These are phyloP conservation scores for Steatornis caripensis DNA, from an alignment of 2,113 vertebrate genomes.

Conservation along the genomic window DNA sequence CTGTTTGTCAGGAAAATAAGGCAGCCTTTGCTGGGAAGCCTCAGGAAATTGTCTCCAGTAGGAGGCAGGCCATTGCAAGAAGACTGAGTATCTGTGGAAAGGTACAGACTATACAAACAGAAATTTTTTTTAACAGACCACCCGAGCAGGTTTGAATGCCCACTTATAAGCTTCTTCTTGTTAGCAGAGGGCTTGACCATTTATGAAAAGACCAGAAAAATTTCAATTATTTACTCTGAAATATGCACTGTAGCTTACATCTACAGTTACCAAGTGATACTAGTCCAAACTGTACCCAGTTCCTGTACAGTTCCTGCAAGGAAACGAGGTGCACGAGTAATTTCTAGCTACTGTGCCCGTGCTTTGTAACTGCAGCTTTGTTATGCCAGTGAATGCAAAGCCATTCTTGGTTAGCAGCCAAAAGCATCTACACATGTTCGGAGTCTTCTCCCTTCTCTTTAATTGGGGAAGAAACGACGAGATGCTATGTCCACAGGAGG, in stretches of 20 bases:
- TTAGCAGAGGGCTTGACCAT: background rate
- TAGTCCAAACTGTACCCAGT: background rate
- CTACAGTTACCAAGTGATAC: background rate
- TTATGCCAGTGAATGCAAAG: background rate
- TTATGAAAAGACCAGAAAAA: background rate
- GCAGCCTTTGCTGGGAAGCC: background rate
- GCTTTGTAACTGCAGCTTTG: background rate
- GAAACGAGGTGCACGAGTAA: background rate
- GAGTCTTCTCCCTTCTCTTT: background rate
- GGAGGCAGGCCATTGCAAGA: background rate
- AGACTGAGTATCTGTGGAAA: background rate
- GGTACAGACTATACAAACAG: background rate
- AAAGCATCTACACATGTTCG: background rate
- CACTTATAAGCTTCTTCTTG: background rate
- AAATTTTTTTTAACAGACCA: background rate
- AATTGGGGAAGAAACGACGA: background rate
- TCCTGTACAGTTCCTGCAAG: background rate
- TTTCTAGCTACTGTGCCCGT: background rate
- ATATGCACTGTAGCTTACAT: background rate
- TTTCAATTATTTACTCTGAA: background rate
- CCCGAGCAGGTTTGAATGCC: background rate
- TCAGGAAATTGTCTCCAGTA: background rate
- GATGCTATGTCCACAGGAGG: background rate
- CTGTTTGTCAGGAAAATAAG: background rate
- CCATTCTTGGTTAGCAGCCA: background rate